These are phyloP conservation scores for Tipula unca DNA, from an alignment of 2,888 invertebrate species.

Conservation along the genomic window DNA sequence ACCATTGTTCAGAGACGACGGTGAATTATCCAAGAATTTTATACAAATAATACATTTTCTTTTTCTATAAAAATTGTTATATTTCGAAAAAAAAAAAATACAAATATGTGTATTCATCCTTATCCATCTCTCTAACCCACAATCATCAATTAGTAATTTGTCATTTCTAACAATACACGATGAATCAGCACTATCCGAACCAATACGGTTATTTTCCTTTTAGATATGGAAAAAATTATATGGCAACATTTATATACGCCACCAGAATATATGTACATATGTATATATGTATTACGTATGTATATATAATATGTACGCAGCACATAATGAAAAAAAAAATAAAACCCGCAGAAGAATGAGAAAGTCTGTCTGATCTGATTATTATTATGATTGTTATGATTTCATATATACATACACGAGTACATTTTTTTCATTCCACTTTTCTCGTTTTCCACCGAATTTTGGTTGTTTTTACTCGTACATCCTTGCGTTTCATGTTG, in stretches of 20 bases:
- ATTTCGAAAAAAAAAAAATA: background rate
- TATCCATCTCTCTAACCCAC: background rate
- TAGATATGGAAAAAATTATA: background rate
- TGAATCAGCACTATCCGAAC: background rate
- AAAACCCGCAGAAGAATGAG: background rate
- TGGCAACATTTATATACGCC: background rate
- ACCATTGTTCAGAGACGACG: background rate
- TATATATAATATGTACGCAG: background rate
- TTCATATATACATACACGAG: background rate
- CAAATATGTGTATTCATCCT: background rate
- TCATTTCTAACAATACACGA: background rate
- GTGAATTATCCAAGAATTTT: background rate
- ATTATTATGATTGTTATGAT: conserved; percentile 15
- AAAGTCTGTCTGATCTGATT: conserved; percentile 18
- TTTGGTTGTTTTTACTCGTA: background rate
- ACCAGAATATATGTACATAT: background rate
- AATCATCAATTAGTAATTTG: conserved; percentile 18
- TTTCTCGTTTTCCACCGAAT: background rate
- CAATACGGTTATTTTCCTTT: background rate
- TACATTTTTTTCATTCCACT: background rate
- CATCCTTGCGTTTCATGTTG: background rate
- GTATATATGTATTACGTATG: background rate
- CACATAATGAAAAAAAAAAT: background rate
- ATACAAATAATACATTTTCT: background rate
- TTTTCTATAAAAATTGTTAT: background rate